Evolutionary conservation across 2,888 invertebrate species (phyloP), one percentile per base, ranked within the genome.

Genomic region (Carcina quercana): DNA sequence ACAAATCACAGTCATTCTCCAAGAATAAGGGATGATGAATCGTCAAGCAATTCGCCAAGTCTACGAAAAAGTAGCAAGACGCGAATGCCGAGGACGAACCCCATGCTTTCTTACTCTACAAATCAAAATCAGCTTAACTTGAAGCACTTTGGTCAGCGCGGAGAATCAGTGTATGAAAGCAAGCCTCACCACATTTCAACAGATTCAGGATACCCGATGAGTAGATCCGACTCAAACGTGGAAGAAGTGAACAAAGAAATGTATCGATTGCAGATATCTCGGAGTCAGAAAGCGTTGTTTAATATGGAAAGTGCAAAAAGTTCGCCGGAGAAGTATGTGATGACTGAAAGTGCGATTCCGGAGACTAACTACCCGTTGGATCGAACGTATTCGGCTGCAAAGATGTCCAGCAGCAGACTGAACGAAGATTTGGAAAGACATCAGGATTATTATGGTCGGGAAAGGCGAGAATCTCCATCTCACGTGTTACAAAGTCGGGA

Each of bases 41-140:
- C 80, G 27, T 79, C 82, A 2, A 80, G 80, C 44, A 80, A 80
- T 50, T 78, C 82, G 38, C 80, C 82, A 6, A 79, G 80, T 49
- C 61, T 82, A 45, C 78, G 86, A 37, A 87, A 87, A 43, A 85
- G 65, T 38, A 83, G 71, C 53, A 74, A 86, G 55, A 79, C 83
- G 29, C 73, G 86, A 49, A 82, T 86, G 74, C 87, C 87, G 10
- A 68, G 87, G 53, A 87, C 86, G 26, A 87, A 88, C 59, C 88
- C 88, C 2, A 74, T 86, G 74, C 78, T 85, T 50, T 87, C 83
- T 37, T 85, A 85, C 53, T 79, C 82, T 5, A 78, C 83, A 1
- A 79, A 74, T 35, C 83, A 82, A 50, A 82, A 78, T 39, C 76
- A 75, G 43, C 53, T 79, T 5, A 83, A 80, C 42, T 53, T 80